A percentile compares a stretch with the other conserved stretches of the same genome.
Evolutionary conservation across 2,113 vertebrate genomes (phyloP).

Genomic region (Cathartes aura): DNA sequence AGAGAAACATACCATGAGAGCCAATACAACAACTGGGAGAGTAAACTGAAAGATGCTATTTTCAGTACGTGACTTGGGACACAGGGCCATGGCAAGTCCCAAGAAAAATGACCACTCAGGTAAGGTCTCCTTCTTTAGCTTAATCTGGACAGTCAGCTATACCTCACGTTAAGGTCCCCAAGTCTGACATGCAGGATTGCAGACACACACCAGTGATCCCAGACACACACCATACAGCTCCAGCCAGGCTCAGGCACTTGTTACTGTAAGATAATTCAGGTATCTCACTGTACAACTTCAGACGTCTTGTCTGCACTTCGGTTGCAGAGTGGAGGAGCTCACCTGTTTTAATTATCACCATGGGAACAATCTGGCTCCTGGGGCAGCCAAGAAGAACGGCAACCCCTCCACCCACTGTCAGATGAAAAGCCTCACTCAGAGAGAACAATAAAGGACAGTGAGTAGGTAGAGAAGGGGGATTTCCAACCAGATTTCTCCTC

Average conservation of each 20-base stretch:
- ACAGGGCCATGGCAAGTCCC: neutral
- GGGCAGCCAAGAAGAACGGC: neutral
- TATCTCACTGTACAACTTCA: neutral
- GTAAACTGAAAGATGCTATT: neutral
- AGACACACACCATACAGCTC: neutral
- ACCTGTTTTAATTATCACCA: neutral
- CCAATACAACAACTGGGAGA: fast-evolving
- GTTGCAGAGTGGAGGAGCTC: neutral
- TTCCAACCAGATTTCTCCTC: slow-evolving; percentile 6
- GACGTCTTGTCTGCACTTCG: neutral
- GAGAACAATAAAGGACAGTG: neutral
- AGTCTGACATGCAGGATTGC: neutral
- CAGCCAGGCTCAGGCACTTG: neutral
- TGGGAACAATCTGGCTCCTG: neutral
- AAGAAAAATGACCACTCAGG: neutral
- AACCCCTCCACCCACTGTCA: neutral
- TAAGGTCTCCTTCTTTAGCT: neutral
- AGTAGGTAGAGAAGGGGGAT: neutral
- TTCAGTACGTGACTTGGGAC: neutral
- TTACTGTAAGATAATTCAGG: neutral
- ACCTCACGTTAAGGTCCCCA: fast-evolving
- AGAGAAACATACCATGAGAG: neutral
- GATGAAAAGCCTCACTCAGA: neutral
- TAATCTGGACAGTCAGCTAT: neutral
- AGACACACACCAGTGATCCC: neutral